phyloP scores from a whole-genome alignment of 2,888 invertebrate genomes.

The Heliothis peltigera region DNA sequence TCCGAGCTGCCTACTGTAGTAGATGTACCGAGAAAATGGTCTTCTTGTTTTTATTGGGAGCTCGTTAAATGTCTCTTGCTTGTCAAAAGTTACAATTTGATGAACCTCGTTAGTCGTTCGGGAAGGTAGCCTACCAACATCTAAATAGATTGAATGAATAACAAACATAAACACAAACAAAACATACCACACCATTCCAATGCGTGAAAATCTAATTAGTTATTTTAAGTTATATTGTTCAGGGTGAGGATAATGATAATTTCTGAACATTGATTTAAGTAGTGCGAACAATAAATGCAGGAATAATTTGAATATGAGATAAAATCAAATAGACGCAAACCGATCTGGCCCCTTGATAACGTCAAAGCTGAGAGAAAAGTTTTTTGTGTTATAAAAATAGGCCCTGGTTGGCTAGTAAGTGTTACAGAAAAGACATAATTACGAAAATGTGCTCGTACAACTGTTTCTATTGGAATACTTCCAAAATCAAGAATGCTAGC shows the following conservation, averaged over 20 bases:
- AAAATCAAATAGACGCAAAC: constrained; percentile 43
- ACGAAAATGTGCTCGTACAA: constrained; percentile 80
- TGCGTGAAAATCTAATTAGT: background rate
- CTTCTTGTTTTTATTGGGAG: constrained; percentile 42
- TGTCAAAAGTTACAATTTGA: constrained; percentile 16
- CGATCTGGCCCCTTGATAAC: constrained; percentile 61
- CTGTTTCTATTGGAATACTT: constrained; percentile 85
- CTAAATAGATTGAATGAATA: constrained; percentile 13
- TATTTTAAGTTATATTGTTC: background rate
- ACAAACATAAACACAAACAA: constrained; percentile 64
- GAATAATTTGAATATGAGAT: constrained; percentile 34
- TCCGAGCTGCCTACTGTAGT: constrained; percentile 42
- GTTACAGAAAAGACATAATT: constrained; percentile 83
- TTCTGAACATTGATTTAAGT: background rate
- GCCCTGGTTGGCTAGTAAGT: constrained; percentile 75
- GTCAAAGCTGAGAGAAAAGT: constrained; percentile 65
- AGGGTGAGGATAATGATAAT: no score
- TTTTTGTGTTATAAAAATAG: constrained; percentile 81
- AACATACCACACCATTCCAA: constrained; percentile 7
- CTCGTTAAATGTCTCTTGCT: constrained; percentile 17
- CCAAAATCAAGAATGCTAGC: constrained; percentile 83
- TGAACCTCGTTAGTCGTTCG: constrained; percentile 8
- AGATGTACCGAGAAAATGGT: constrained; percentile 33
- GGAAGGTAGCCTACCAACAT: background rate
- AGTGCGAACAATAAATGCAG: constrained; percentile 11